Evolutionary conservation across 2,797 vertebrate species (phyloP), one percentile per base, ranked within the genome.

Genomic region (Fratercula arctica): DNA sequence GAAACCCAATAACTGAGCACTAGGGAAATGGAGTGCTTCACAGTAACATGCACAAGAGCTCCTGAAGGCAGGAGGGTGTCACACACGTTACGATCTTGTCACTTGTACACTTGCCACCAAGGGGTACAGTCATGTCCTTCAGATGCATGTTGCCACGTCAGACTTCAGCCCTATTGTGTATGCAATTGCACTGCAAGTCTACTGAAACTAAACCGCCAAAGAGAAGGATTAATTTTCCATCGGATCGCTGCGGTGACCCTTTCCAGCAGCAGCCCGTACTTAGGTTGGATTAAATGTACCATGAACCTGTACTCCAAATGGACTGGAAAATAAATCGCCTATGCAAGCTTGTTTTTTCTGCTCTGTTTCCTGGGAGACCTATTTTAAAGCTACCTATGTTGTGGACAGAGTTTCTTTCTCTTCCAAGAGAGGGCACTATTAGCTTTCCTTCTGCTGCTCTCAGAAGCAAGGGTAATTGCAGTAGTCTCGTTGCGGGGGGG

Each of bases 371-470:
- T 54, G 28, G 33, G 41, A 74, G 51, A 66, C 11, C 13, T 79
- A 6, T 72, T 82, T 90, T 72, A 85, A 64, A 92, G 26, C 37
- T 3, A 0, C 5, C 2, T 15, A 17, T 12, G 33, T 39, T 66
- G 69, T 25, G 43, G 46, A 67, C 46, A 29, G n/a, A 61, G 31
- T 57, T 91, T 6, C 14, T 43, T 91, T 89, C 26, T 54, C 35
- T 92, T 88, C 93, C 94, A 91, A 91, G 76, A 96, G 95, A 86
- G 94, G 96, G 94, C 95, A 95, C 93, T 59, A 35, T 73, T 23
- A 79, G 57, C 89, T 83, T 93, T 91, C 16, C 79, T 91, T 74
- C 61, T 35, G 35, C 37, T 53, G 24, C 43, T 64, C 45, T 68
- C 79, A 19, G n/a, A 41, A 50, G 8, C 35, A 11, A 25, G 46